Evolutionary conservation across 2,113 vertebrate species (phyloP).

Genomic region (Nerophis lumbriciformis): DNA sequence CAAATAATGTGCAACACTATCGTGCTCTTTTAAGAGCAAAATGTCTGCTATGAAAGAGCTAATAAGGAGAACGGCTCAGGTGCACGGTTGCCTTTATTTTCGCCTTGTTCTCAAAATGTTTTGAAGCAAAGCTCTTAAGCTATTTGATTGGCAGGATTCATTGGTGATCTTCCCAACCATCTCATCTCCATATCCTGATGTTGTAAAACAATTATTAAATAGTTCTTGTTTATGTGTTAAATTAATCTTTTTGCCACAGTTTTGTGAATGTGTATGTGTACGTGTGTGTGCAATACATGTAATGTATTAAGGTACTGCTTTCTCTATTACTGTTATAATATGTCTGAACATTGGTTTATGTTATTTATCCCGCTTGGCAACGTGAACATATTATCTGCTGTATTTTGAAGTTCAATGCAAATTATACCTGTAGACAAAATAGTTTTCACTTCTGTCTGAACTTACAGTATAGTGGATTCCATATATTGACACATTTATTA

Average conservation of each 20-base stretch:
- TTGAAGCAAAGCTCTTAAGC: constrained; percentile 18
- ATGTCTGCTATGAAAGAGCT: neutral
- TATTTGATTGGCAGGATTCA: neutral
- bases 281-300: neutral
- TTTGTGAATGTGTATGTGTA: neutral
- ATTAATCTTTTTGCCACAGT: neutral
- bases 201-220: neutral
- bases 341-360: too few species aligned
- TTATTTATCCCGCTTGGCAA: too few species aligned
- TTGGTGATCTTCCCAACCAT: constrained; percentile 1
- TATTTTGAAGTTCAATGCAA: too few species aligned
- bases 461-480: too few species aligned
- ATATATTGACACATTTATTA: too few species aligned
- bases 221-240: neutral
- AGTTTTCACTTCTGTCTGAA: too few species aligned
- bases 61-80: constrained; percentile 12
- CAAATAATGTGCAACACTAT: too few species aligned
- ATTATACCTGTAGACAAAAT: too few species aligned
- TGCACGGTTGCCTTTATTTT: constrained; percentile 16
- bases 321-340: neutral
- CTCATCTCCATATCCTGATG: neutral
- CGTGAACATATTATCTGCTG: too few species aligned
- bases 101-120: constrained; percentile 6
- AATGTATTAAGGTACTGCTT: neutral
- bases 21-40: constrained; percentile 10